Base-by-base conservation (phyloP, 53 echinoderm and acorn worm species). In the Holothuria leucospilota region DNA sequence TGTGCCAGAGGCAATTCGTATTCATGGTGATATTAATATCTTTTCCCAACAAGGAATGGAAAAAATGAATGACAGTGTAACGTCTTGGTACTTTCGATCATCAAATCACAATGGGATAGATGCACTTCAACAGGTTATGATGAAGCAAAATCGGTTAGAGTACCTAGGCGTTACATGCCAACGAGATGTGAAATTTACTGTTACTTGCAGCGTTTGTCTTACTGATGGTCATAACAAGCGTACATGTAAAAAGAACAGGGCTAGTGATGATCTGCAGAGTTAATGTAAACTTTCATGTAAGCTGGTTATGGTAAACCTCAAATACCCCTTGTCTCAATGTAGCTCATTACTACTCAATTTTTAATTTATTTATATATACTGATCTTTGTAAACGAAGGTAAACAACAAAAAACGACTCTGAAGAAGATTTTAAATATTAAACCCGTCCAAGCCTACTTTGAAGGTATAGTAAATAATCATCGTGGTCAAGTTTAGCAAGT, bases 41-140 rank as follows among this genome's bases (percentile, higher is more conserved):
- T 89, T 89, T 40, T 89, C 86, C 5, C 92, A 92, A 16, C 92
- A 92, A 85, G 85, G 82, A 51, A 89, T 92, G 81, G 89, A 92
- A 83, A 92, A 92, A 82, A 69, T 89, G 66, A 92, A 92, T 28
- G 82, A 89, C 26, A 26, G 46, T 27, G 63, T 92, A 5, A 92
- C 82, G 49, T 68, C 77, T 29, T 86, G 62, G 63, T 92, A 63
- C 68, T 89, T 89, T 60, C 85, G 70, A 21, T 20, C 60, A 0
- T 72, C 88, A 20, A 92, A 92, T 59, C 89, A 92, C 39, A 60
- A 58, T 5, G 66, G 53, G n/a, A 10, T 88, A 23, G 69, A 81
- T 20, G 86, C 89, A 1, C 74, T 92, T 42, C 72, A 78, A 23
- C 90, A 90, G 42, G 82, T 90, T 2, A 84, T 89, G 84, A 25